phyloP scores from a whole-genome alignment of 2,888 invertebrate species.

The Ormyrus nitidulus region DNA sequence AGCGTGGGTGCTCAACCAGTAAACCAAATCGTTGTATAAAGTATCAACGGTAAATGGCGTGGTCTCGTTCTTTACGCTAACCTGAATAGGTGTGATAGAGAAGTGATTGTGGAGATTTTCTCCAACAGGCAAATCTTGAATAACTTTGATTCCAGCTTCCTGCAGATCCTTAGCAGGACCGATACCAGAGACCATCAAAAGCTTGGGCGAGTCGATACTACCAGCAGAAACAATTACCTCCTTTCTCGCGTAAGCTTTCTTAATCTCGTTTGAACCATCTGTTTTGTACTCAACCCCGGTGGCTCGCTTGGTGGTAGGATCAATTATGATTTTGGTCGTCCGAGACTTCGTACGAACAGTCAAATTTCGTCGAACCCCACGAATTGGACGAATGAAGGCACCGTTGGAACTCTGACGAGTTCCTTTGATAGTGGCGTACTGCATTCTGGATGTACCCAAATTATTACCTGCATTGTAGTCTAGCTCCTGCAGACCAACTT shows the following conservation, averaged over 20 bases:
- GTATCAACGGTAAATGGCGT: constrained; percentile 64
- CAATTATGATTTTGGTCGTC: constrained; percentile 77
- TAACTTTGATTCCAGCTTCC: constrained; percentile 68
- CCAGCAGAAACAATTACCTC: constrained; percentile 77
- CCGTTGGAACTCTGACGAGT: constrained; percentile 79
- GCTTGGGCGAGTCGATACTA: constrained; percentile 75
- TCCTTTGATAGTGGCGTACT: constrained; percentile 80
- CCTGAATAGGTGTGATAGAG: too few relatives aligned
- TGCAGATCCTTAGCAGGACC: constrained; percentile 65
- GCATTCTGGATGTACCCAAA: constrained; percentile 80
- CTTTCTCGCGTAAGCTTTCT: constrained; percentile 71
- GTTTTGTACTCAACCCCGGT: constrained; percentile 73
- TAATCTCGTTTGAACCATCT: constrained; percentile 62
- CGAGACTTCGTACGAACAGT: constrained; percentile 74
- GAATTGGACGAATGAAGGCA: constrained; percentile 82
- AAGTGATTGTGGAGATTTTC: constrained; percentile 77
- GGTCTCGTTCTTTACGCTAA: constrained; percentile 29
- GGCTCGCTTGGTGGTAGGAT: constrained; percentile 73
- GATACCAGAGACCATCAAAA: constrained; percentile 77
- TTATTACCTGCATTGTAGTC: constrained; percentile 79
- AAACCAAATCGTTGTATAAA: constrained; percentile 69
- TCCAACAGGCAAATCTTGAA: constrained; percentile 75
- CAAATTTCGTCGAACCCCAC: constrained; percentile 75
- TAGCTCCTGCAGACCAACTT: constrained; percentile 78
- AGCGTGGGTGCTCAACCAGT: constrained; percentile 76